Base-by-base conservation (phyloP, 2,888 invertebrate genomes). In the Zele albiditarsus region DNA sequence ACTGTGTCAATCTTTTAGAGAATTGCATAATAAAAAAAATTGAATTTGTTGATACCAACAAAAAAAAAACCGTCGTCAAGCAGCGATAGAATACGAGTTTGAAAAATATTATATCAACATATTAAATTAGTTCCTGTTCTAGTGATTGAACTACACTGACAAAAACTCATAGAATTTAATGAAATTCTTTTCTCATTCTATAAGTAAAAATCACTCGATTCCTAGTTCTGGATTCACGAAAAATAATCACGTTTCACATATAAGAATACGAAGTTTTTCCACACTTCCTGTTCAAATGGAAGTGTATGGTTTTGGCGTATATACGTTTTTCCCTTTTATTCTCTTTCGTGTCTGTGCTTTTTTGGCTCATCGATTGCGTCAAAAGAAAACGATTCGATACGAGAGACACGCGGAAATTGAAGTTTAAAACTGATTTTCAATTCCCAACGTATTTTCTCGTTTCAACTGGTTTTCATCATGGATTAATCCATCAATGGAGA, bases 391-490 rank as follows among this genome's bases (percentile, higher is more conserved):
- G 25, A 27, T 25, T 38, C 25, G 42, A 46, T 66, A 46, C n/a
- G 23, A 38, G 65, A 38, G 10, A 65, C 38, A 38, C 23, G 38
- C 28, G 27, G 68, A 68, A 68, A 68, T 68, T 53, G 68, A 68
- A 53, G 31, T 53, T 53, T 68, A 53, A 53, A 68, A 49, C 68
- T 68, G 49, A 68, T 53, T 68, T 68, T 10, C 68, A 12, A 31
- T 49, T 16, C 10, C 14, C 2, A 16, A 46, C 33, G 53, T 27
- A 68, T 49, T 68, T 53, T 28, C 49, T 53, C 16, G n/a, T 53
- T n/a, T 14, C 46, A 5, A 23, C 25, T 67, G 38, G 20, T 42
- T 42, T 27, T 46, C 3, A 46, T 28, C 28, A 12, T 31, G 49
- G 14, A 68, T 49, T 31, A 20, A 31, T 38, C 33, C 23, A 28